These are phyloP conservation scores for Galerucella nymphaeae DNA, from an alignment of 2,888 invertebrate genomes.

Conservation along the genomic window DNA sequence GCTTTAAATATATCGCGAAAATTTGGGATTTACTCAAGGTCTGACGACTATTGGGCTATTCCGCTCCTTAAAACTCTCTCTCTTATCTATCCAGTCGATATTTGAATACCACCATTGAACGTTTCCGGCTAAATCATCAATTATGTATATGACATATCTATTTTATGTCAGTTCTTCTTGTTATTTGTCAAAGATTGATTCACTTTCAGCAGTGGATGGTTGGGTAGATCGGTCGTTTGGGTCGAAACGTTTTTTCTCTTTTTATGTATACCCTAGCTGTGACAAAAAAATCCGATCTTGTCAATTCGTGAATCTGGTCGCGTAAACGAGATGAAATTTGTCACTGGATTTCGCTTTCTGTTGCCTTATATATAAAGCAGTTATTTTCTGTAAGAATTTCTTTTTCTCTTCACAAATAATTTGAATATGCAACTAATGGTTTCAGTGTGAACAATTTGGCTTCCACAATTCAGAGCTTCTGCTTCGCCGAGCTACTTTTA, in stretches of 20 bases:
- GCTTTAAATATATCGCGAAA: not conserved
- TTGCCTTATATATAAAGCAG: not conserved
- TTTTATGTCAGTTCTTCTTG: constrained; percentile 37
- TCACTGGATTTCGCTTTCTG: not conserved
- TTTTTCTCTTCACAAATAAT: not conserved
- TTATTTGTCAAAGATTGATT: constrained; percentile 38
- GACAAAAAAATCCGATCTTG: constrained; percentile 7
- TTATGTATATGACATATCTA: constrained; percentile 38
- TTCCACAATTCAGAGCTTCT: constrained; percentile 17
- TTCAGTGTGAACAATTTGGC: constrained; percentile 6
- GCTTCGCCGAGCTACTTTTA: not conserved
- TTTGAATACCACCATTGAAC: constrained; percentile 35
- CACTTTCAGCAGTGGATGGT: constrained; percentile 22
- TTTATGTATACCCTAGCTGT: not conserved
- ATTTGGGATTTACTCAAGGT: not conserved
- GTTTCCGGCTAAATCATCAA: constrained; percentile 35
- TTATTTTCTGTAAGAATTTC: not conserved
- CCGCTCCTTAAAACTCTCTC: not conserved
- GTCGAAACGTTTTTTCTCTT: not conserved
- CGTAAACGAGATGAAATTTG: constrained; percentile 15
- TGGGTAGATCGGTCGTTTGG: constrained; percentile 6
- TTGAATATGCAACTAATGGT: not conserved
- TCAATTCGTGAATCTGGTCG: constrained; percentile 12
- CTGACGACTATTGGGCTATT: not conserved
- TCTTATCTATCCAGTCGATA: constrained; percentile 32